Conservation (phyloP, 2,888 invertebrate species). For the Cylloceria caligata region DNA sequence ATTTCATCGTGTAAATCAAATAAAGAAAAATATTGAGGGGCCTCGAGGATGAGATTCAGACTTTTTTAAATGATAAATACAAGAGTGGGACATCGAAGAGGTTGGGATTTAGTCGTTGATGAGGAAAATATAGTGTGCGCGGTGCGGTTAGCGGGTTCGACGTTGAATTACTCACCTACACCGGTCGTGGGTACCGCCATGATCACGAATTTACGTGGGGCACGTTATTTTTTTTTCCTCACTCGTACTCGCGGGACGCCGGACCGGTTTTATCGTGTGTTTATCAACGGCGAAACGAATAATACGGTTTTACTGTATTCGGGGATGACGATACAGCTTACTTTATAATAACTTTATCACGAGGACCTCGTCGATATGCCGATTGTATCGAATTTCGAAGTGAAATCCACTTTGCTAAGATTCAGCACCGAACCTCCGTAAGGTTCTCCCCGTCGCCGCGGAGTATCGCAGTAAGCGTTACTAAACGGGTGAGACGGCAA, state of each 20-base stretch:
- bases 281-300: not conserved
- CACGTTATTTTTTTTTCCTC: slow-evolving; percentile 73
- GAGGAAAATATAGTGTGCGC: slow-evolving; percentile 65
- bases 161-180: slow-evolving; percentile 90
- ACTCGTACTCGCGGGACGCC: slow-evolving; percentile 29
- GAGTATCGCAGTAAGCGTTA: slow-evolving; percentile 60
- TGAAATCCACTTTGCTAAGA: slow-evolving; percentile 76
- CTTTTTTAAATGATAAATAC: not conserved
- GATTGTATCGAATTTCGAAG: slow-evolving; percentile 71
- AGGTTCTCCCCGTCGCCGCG: slow-evolving; percentile 76
- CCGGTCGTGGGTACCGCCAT: slow-evolving; percentile 96
- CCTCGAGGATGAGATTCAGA: not conserved
- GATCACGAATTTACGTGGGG: slow-evolving; percentile 83
- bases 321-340: not conserved
- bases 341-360: slow-evolving; percentile 68
- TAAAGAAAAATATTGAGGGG: not conserved
- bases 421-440: slow-evolving; percentile 79
- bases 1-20: not conserved
- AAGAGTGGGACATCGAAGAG: not conserved
- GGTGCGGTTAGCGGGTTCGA: slow-evolving; percentile 39
- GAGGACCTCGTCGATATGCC: slow-evolving; percentile 28
- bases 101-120: not conserved
- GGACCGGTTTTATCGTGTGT: slow-evolving; percentile 32
- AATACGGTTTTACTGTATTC: not conserved
- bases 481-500: slow-evolving; percentile 23